phyloP scores from a whole-genome alignment of 2,888 invertebrate species.

The Xiphydria camelus region DNA sequence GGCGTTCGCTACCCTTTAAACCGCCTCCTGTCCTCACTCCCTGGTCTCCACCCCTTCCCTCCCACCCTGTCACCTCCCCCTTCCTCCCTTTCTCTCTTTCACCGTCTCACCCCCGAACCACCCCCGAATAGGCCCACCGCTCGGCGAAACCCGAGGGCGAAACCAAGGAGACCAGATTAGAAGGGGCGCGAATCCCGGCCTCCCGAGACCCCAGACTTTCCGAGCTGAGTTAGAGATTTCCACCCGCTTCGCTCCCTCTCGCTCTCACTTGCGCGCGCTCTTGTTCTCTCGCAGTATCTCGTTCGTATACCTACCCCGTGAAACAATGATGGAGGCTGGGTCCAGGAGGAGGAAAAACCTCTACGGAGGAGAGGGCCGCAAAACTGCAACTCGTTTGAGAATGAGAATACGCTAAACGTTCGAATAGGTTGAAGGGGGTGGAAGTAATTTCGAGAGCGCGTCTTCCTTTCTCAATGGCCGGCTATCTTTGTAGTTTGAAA shows the following conservation, averaged over 20 bases:
- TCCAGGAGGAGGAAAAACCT: constrained; percentile 20
- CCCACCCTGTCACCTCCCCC: constrained; percentile 16
- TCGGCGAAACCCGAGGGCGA: constrained; percentile 47
- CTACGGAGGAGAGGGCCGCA: constrained; percentile 12
- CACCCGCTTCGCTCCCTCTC: constrained; percentile 25
- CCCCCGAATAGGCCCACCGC: constrained; percentile 7
- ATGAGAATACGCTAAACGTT: no score
- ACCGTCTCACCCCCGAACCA: constrained; percentile 22
- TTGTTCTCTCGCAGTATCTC: constrained; percentile 13
- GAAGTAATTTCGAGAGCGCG: constrained; percentile 25
- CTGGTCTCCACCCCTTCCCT: constrained; percentile 20
- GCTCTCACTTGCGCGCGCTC: constrained; percentile 11
- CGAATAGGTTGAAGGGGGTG: no score
- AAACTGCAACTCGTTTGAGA: constrained; percentile 17
- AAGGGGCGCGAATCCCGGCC: constrained; percentile 48
- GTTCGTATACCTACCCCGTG: constrained; percentile 18
- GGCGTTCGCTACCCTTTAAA: constrained; percentile 54
- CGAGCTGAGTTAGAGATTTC: constrained; percentile 41
- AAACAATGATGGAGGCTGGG: constrained; percentile 44
- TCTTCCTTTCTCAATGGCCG: constrained; percentile 26
- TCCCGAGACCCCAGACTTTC: constrained; percentile 34
- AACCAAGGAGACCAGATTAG: constrained; percentile 58
- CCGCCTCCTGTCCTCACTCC: constrained; percentile 25
- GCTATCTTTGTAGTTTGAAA: no score
- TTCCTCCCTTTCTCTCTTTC: constrained; percentile 14